phyloP scores from a whole-genome alignment of 1,140 invertebrate genomes.

The Drosophila asahinai region DNA sequence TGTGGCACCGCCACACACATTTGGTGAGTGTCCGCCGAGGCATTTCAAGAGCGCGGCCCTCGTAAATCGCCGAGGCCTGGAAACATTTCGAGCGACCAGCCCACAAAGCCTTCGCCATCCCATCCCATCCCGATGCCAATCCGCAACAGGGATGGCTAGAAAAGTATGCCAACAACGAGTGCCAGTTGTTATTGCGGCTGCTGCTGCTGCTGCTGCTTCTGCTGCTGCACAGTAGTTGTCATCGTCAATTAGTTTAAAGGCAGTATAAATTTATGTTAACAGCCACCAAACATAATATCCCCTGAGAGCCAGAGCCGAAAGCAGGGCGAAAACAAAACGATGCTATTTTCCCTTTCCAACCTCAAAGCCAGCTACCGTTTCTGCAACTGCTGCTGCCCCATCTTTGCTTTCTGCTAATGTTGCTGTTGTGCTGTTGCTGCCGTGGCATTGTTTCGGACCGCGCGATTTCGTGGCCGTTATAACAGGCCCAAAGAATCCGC shows the following conservation, averaged over 20 bases:
- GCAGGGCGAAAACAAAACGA: conserved; percentile 44
- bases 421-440: conserved; percentile 9
- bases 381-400: conserved; percentile 37
- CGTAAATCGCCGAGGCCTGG: conserved; percentile 56
- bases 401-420: conserved; percentile 10
- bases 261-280: conserved; percentile 77
- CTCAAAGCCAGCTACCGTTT: conserved; percentile 50
- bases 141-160: conserved; percentile 35
- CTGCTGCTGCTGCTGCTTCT: conserved; percentile 7
- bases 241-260: conserved; percentile 77
- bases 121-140: conserved; percentile 23
- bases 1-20: conserved; percentile 36
- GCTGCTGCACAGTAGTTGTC: conserved; percentile 64
- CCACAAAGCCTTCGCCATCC: conserved; percentile 40
- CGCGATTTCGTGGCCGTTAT: conserved; percentile 66
- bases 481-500: conserved; percentile 50
- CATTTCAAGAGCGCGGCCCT: conserved; percentile 45
- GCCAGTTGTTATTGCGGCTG: conserved; percentile 17
- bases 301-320: conserved; percentile 29
- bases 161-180: conserved; percentile 62
- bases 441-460: conserved; percentile 52
- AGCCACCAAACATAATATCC: conserved; percentile 69
- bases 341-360: conserved; percentile 64
- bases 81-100: conserved; percentile 54
- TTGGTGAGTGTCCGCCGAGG: conserved; percentile 28